phyloP scores from a whole-genome alignment of 2,888 invertebrate species.

The Nemotelus nigrinus region DNA sequence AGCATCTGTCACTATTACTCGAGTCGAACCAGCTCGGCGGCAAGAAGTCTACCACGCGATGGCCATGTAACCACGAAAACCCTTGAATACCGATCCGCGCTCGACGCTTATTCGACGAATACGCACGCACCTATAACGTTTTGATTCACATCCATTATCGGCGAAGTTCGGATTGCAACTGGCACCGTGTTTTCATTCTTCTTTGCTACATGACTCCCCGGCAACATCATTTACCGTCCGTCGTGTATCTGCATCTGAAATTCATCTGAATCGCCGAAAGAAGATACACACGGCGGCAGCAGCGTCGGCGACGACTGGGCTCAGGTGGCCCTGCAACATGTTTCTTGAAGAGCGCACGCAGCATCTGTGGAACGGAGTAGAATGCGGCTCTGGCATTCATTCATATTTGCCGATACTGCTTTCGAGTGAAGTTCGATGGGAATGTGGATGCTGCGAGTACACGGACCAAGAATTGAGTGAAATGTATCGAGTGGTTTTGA shows the following conservation, averaged over 20 bases:
- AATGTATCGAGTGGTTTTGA: neutral
- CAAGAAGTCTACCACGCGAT: conserved; percentile 40
- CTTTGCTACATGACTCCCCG: neutral
- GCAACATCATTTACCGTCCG: conserved; percentile 3
- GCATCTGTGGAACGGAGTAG: neutral
- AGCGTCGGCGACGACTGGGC: conserved; percentile 1
- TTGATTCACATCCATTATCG: conserved; percentile 11
- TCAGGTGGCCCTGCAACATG: conserved; percentile 31
- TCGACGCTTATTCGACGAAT: conserved; percentile 7
- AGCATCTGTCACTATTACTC: conserved; percentile 19
- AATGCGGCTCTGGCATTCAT: conserved; percentile 6
- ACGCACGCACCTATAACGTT: conserved; percentile 13
- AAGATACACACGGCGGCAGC: neutral
- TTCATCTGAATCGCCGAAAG: no score
- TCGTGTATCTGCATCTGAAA: no score
- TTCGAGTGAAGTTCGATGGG: neutral
- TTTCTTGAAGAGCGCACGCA: neutral
- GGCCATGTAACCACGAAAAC: conserved; percentile 12
- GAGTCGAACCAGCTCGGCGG: conserved; percentile 27
- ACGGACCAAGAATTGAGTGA: conserved; percentile 13
- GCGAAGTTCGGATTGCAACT: conserved; percentile 38
- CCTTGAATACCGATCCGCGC: conserved; percentile 24
- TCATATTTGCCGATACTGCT: neutral
- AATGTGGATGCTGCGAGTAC: conserved; percentile 6
- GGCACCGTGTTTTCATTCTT: neutral